Conservation (phyloP, 2,113 vertebrate species). For the Chloropsis cyanopogon region DNA sequence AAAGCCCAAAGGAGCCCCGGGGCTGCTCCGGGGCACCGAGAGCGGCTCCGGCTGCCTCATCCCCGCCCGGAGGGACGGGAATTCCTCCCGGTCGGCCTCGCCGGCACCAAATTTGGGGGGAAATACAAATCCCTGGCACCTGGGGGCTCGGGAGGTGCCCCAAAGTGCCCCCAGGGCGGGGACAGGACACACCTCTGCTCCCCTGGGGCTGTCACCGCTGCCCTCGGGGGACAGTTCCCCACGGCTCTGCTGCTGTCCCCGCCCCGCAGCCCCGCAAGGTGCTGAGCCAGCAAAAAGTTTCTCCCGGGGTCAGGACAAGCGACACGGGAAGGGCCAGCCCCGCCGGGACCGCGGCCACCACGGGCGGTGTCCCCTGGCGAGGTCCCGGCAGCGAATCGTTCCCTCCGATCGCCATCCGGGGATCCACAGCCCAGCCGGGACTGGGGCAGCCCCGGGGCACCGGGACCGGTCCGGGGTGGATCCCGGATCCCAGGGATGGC, state of each 20-base stretch:
- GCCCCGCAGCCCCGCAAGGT: neutral
- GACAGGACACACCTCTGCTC: neutral
- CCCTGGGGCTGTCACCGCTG: neutral
- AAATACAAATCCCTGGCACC: neutral
- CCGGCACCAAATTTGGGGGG: no score
- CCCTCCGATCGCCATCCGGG: neutral
- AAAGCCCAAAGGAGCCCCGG: no score
- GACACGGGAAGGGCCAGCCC: neutral
- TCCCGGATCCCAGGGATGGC: no score
- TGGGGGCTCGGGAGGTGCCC: neutral
- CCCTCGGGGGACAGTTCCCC: fast-evolving
- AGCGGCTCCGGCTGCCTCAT: no score
- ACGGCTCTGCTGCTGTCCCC: fast-evolving
- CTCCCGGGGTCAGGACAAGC: neutral
- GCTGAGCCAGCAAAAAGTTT: neutral
- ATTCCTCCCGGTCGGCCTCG: no score
- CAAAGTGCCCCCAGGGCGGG: fast-evolving
- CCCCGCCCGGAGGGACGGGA: no score
- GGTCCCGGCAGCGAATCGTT: fast-evolving
- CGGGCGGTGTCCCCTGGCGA: fast-evolving
- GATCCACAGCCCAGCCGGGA: fast-evolving
- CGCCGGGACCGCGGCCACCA: fast-evolving
- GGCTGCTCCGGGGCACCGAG: no score
- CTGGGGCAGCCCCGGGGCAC: neutral
- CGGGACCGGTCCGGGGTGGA: neutral